Conservation (phyloP, 2,888 invertebrate species). For the Pterostichus niger region DNA sequence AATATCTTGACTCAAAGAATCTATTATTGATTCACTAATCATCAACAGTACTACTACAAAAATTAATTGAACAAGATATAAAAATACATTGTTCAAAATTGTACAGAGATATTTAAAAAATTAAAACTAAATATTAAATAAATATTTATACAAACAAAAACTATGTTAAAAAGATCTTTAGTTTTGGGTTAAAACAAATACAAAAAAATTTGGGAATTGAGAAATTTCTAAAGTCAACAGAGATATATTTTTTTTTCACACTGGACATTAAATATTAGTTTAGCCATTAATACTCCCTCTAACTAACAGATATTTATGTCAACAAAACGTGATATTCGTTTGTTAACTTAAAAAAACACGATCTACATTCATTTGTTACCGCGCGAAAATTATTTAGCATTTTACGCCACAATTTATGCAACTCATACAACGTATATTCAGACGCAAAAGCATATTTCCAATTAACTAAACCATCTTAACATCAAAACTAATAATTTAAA, state of each 20-base stretch:
- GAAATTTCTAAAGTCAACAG: conserved; percentile 29
- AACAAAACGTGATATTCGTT: conserved; percentile 13
- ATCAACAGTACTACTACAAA: too few species aligned
- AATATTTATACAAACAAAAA: too few species aligned
- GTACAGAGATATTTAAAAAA: too few species aligned
- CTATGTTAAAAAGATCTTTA: too few species aligned
- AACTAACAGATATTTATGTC: not conserved
- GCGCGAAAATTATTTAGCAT: conserved; percentile 22
- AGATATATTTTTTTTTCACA: not conserved
- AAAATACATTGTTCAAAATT: too few species aligned
- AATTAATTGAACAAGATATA: too few species aligned
- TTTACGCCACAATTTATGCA: conserved; percentile 24
- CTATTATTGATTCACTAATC: too few species aligned
- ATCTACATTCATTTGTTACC: not conserved
- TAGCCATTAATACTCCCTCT: not conserved
- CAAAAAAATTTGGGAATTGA: not conserved
- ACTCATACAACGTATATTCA: not conserved
- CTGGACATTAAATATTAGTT: conserved; percentile 51
- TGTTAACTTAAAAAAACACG: not conserved
- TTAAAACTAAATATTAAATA: too few species aligned
- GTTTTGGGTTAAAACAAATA: not conserved
- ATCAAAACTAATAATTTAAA: not conserved
- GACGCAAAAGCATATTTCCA: conserved; percentile 22
- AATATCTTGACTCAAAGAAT: too few species aligned
- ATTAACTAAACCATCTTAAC: conserved; percentile 5